phyloP scores from a whole-genome alignment of 2,888 invertebrate genomes.

The Ochropleura plecta region DNA sequence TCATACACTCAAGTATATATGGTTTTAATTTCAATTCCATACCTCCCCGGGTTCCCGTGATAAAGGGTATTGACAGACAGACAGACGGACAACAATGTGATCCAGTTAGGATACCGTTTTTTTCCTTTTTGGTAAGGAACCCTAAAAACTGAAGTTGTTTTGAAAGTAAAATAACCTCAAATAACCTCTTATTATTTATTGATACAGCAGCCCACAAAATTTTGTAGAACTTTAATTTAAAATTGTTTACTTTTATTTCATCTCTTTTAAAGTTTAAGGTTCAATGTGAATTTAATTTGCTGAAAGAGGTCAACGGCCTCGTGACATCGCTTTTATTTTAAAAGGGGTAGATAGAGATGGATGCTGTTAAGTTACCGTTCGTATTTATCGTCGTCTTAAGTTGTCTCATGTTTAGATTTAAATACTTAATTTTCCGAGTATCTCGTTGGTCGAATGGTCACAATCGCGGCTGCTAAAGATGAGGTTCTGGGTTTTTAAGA shows the following conservation, averaged over 20 bases:
- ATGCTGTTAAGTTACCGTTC: background rate
- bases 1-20: too few relatives aligned
- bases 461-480: too few relatives aligned
- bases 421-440: conserved; percentile 13
- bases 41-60: too few relatives aligned
- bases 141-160: conserved; percentile 1
- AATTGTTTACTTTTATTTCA: conserved; percentile 16
- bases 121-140: too few relatives aligned
- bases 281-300: background rate
- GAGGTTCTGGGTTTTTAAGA: too few relatives aligned
- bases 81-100: too few relatives aligned
- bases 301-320: conserved; percentile 3
- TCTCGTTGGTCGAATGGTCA: background rate
- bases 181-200: conserved; percentile 34
- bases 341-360: background rate
- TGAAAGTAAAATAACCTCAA: conserved; percentile 16
- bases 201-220: conserved; percentile 6
- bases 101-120: too few relatives aligned
- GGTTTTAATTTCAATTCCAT: too few relatives aligned
- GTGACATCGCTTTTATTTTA: background rate
- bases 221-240: conserved; percentile 14
- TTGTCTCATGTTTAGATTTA: conserved; percentile 10
- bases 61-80: too few relatives aligned
- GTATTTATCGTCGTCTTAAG: conserved; percentile 6
- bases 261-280: conserved; percentile 9